These are phyloP conservation scores for Tupiocoris notatus DNA, from an alignment of 2,888 invertebrate genomes.

Conservation along the genomic window DNA sequence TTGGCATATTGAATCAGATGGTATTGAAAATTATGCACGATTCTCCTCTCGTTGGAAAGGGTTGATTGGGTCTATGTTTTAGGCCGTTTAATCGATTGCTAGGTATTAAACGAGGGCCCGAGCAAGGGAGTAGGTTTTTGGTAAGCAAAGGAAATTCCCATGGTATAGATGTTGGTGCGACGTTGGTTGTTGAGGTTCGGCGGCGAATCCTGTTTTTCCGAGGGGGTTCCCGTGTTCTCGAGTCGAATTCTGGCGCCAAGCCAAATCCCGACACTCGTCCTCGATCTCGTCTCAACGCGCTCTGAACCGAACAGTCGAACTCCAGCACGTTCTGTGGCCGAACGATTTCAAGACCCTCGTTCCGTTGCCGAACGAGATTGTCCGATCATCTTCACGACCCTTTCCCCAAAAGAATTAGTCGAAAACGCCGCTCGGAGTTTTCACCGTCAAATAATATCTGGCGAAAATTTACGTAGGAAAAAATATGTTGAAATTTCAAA, in stretches of 20 bases:
- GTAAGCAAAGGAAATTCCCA: background rate
- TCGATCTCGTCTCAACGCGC: background rate
- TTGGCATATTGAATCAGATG: background rate
- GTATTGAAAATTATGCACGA: background rate
- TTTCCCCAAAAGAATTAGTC: too few relatives aligned
- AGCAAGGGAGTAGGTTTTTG: background rate
- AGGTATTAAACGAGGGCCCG: constrained; percentile 1
- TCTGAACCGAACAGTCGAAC: too few relatives aligned
- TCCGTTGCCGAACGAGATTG: too few relatives aligned
- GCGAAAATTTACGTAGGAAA: too few relatives aligned
- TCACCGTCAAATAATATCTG: too few relatives aligned
- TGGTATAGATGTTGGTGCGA: background rate
- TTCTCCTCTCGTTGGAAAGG: background rate
- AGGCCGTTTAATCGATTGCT: constrained; percentile 19
- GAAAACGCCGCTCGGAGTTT: too few relatives aligned
- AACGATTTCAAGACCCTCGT: too few relatives aligned
- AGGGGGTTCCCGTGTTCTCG: constrained; percentile 26
- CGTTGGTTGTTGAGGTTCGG: background rate
- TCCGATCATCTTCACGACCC: too few relatives aligned
- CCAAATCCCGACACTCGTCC: constrained; percentile 20
- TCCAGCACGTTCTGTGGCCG: background rate
- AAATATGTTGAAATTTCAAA: too few relatives aligned
- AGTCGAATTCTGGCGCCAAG: constrained; percentile 11
- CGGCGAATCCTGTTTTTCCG: constrained; percentile 23
- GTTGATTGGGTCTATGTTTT: constrained; percentile 22